phyloP scores from a whole-genome alignment of 1,140 invertebrate species.

The Arctopsyche grandis region DNA sequence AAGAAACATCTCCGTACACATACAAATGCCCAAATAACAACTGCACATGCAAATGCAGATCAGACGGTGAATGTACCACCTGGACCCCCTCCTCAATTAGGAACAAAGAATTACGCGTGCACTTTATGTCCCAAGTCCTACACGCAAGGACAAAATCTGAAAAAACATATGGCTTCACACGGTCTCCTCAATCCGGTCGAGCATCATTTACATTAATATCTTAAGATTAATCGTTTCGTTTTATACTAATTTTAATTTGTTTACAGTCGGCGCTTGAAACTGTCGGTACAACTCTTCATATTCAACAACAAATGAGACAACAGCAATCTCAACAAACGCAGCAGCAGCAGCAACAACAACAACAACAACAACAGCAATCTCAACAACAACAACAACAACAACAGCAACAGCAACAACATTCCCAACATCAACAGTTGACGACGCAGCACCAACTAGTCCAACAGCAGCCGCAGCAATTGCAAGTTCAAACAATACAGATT shows the following conservation, averaged over 20 bases:
- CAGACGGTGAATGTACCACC: not conserved
- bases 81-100: not conserved
- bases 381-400: slow-evolving; percentile 59
- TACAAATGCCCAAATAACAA: slow-evolving; percentile 57
- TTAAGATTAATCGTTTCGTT: not conserved
- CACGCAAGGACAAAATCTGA: slow-evolving; percentile 79
- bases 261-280: slow-evolving; percentile 34
- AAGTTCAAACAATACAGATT: slow-evolving; percentile 65
- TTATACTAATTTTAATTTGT: not conserved
- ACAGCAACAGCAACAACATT: slow-evolving; percentile 55
- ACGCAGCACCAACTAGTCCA: slow-evolving; percentile 57
- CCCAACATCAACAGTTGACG: slow-evolving; percentile 55
- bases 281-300: slow-evolving; percentile 31
- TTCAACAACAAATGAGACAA: slow-evolving; percentile 20
- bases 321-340: slow-evolving; percentile 55
- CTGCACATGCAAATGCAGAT: slow-evolving; percentile 43
- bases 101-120: slow-evolving; percentile 74
- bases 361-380: slow-evolving; percentile 56
- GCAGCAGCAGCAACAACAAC: slow-evolving; percentile 55
- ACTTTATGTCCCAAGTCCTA: slow-evolving; percentile 83
- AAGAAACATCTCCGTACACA: slow-evolving; percentile 64
- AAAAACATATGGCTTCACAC: slow-evolving; percentile 75
- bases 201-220: slow-evolving; percentile 1
- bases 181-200: slow-evolving; percentile 47
- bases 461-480: slow-evolving; percentile 63